phyloP scores from a whole-genome alignment of 2,113 vertebrate species.

The Leptobrachium ailaonicum region DNA sequence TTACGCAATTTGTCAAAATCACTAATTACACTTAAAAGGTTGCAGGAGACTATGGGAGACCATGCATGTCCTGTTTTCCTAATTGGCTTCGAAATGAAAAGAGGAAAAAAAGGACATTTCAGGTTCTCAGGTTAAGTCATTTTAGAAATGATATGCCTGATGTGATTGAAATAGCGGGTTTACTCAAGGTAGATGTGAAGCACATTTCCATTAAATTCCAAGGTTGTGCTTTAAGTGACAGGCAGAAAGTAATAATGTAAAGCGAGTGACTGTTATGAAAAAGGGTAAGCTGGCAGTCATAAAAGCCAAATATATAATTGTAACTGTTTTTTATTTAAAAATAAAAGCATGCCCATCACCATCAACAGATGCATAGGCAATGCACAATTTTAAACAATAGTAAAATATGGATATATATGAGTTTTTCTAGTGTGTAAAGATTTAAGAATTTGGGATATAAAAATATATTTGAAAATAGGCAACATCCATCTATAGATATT shows the following conservation, averaged over 20 bases:
- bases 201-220: conserved; percentile 39
- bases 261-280: conserved; percentile 6
- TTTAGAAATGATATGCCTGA: conserved; percentile 27
- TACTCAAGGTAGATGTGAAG: conserved; percentile 8
- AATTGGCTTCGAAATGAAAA: conserved; percentile 17
- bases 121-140: conserved; percentile 39
- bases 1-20: conserved; percentile 30
- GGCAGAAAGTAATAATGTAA: conserved; percentile 28
- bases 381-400: no score
- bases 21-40: conserved; percentile 44
- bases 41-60: conserved; percentile 24
- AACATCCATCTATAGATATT: no score
- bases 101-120: conserved; percentile 7
- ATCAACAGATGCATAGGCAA: neutral
- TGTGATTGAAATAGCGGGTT: conserved; percentile 19
- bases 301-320: conserved; percentile 33
- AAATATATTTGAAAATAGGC: no score
- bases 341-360: neutral
- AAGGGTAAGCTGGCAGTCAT: conserved; percentile 24
- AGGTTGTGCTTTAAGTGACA: conserved; percentile 37
- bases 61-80: conserved; percentile 35
- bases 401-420: no score
- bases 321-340: neutral
- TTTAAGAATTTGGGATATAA: no score
- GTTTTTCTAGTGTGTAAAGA: no score